Evolutionary conservation across 2,797 vertebrate genomes (phyloP), one percentile per base, ranked within the genome.

Genomic region (Muscicapa comitata): DNA sequence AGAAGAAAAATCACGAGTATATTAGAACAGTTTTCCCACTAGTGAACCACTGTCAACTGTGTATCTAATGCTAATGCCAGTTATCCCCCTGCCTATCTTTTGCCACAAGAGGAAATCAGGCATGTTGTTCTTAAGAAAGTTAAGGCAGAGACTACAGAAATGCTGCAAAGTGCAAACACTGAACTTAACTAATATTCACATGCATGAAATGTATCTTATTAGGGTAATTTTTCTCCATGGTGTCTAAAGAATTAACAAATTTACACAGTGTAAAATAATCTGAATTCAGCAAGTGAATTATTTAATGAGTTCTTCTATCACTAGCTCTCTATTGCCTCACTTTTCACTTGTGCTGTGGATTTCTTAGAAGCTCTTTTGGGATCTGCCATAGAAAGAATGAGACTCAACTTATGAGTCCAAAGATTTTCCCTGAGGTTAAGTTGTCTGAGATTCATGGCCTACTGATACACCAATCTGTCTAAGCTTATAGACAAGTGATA

Each of bases 1-100:
- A 35, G 0, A 26, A 54, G 19, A 43, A 63, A 81, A 53, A 4
- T 1, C 2, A 6, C 7, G 1, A 62, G 3, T 47, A 42, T 61
- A 63, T 91, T 75, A 54, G 24, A 65, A 45, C 5, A 43, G 11
- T 55, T 47, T 24, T 15, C 2, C 10, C 55, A 70, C 42, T 57
- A 7, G 13, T 57, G 75, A 91, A 33, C 4, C 7, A n/a, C 24
- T 55, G 11, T 70, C 25, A 35, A 4, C 19, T 66, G 6, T 42
- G 25, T 43, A 21, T 26, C 29, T 82, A 51, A 42, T 45, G 28
- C 8, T 55, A 18, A 11, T 31, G 40, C 17, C 58, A 51, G 12
- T 21, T 66, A 13, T 21, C 6, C 1, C 2, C 8, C 19, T 6
- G 3, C 29, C 21, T 28, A 9, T 28, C 17, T 76, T 79, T 67